phyloP scores from a whole-genome alignment of 2,888 invertebrate species.

The Noctua janthina region DNA sequence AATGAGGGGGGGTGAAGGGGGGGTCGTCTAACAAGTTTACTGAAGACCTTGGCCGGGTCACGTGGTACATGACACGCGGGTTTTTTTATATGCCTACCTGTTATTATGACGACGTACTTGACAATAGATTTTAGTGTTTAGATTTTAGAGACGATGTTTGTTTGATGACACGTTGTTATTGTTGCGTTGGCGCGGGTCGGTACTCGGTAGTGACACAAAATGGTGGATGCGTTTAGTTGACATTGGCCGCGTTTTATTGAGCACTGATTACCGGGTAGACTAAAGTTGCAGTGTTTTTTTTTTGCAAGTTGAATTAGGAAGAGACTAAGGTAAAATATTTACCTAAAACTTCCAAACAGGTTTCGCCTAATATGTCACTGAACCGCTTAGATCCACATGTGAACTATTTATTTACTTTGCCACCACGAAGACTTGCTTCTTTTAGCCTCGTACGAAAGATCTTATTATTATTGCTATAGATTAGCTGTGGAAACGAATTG shows the following conservation, averaged over 20 bases:
- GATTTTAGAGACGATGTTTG: slow-evolving; percentile 37
- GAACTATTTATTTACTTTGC: not conserved
- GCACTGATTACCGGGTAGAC: not conserved
- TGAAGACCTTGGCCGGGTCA: slow-evolving; percentile 69
- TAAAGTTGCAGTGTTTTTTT: slow-evolving; percentile 9
- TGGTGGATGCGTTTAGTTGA: slow-evolving; percentile 33
- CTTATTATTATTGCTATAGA: not conserved
- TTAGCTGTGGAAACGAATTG: not conserved
- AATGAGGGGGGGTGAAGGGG: slow-evolving; percentile 50
- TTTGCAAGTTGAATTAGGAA: slow-evolving; percentile 6
- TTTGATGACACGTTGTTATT: slow-evolving; percentile 26
- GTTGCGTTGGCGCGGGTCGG: slow-evolving; percentile 10
- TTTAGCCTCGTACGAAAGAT: too few species aligned
- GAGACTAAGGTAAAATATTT: not conserved
- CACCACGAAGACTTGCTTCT: not conserved
- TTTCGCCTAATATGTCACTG: not conserved
- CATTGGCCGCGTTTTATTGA: slow-evolving; percentile 46
- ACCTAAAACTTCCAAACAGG: not conserved
- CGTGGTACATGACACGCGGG: slow-evolving; percentile 58
- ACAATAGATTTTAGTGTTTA: slow-evolving; percentile 57
- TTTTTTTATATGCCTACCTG: slow-evolving; percentile 41
- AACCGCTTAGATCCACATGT: slow-evolving; percentile 3
- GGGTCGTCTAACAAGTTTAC: slow-evolving; percentile 70
- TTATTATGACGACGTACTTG: slow-evolving; percentile 53
- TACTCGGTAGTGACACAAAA: slow-evolving; percentile 23